A percentile compares a stretch with the other conserved stretches of the same genome.
These are phyloP conservation scores for Chrysomela aeneicollis DNA, from an alignment of 2,888 invertebrate genomes.

Conservation along the genomic window DNA sequence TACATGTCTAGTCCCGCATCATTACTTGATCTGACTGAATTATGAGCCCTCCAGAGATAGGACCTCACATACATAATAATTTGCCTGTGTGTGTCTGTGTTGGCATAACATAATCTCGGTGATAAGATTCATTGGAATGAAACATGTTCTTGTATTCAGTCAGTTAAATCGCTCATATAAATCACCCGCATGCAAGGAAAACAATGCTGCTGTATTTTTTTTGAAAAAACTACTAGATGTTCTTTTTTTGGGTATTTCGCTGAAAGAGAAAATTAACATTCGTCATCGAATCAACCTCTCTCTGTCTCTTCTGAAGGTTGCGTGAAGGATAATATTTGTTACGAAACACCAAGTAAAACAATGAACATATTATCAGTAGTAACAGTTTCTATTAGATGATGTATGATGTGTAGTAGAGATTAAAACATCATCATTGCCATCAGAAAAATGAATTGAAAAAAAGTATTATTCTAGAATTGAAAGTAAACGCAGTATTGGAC, in stretches of 20 bases:
- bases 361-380: too few species aligned
- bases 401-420: too few species aligned
- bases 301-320: too few species aligned
- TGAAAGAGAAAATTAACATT: too few species aligned
- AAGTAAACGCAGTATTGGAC: slow-evolving; percentile 53
- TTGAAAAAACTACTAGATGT: too few species aligned
- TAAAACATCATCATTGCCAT: too few species aligned
- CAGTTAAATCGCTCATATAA: slow-evolving; percentile 17
- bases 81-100: slow-evolving; percentile 20
- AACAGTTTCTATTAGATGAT: too few species aligned
- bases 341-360: too few species aligned
- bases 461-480: slow-evolving; percentile 52
- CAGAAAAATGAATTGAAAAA: too few species aligned
- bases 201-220: background rate
- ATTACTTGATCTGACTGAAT: slow-evolving; percentile 13
- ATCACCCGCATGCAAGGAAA: background rate
- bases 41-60: slow-evolving; percentile 11
- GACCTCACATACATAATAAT: slow-evolving; percentile 25
- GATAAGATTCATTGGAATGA: slow-evolving; percentile 16
- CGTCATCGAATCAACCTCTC: too few species aligned
- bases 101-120: slow-evolving; percentile 17
- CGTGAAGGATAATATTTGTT: too few species aligned
- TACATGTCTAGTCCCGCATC: background rate
- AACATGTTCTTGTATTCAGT: background rate
- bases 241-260: too few species aligned